Evolutionary conservation across 2,113 vertebrate genomes (phyloP), one percentile per base, ranked within the genome.

Genomic region (Seriola aureovittata): DNA sequence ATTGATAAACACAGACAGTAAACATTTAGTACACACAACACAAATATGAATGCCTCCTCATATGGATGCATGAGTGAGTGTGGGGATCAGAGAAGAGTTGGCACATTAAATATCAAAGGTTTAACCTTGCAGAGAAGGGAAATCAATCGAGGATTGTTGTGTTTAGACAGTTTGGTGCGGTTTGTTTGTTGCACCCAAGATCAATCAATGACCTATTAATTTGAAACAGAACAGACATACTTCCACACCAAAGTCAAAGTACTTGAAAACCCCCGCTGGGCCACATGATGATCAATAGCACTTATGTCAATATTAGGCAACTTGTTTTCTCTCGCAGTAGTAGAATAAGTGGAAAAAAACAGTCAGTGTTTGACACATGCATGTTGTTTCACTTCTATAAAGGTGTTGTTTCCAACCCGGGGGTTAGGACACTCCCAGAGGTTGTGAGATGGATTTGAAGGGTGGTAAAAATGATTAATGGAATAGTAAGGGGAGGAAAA

Each of bases 141-240:
- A 84, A 71, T 74, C 58, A 78, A 48, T 81, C 11, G 6, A 32
- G 58, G 40, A 21, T 6, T 62, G 4, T 64, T 75, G 32, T 74
- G 21, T 71, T 68, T 44, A 13, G 54, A 64, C 46, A 71, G 57
- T 25, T 72, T 42, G 5, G 54, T 50, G 29, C 65, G 68, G 67
- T 78, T 58, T 71, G 23, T 80, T 40, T 69, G 17, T 32, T 86
- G 54, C 52, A 70, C 59, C 14, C 55, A 63, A 57, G 55, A 82
- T 78, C 54, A 81, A 81, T 92, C 80, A 73, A 82, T 84, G 65
- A 71, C 38, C 50, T 64, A 52, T 70, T 83, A 65, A 88, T 67
- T 9, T 83, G 34, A 73, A 79, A 78, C 34, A 44, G 11, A 59
- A 55, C 73, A 48, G 64, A 50, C 52, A 62, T 52, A 64, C 44